Percentiles rank a stretch among this genome's conserved stretches.
Evolutionary conservation across 1,140 invertebrate species (phyloP).

Genomic region (Brachionus plicatilis): DNA sequence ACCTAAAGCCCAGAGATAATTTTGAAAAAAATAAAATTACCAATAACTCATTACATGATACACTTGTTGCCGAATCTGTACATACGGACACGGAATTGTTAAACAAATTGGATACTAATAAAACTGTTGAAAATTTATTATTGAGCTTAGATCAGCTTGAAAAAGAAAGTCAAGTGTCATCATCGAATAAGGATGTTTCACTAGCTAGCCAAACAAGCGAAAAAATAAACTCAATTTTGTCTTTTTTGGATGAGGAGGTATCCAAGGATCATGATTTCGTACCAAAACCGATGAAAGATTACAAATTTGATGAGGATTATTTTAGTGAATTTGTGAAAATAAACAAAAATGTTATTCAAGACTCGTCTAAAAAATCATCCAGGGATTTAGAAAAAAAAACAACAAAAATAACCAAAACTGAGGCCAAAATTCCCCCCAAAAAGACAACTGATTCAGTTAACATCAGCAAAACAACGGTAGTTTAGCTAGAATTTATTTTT

Average conservation of each 20-base stretch:
- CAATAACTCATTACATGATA: not conserved
- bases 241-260: constrained; percentile 10
- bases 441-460: not conserved
- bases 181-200: not conserved
- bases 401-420: not conserved
- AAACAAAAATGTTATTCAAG: not conserved
- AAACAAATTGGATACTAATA: not conserved
- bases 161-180: constrained; percentile 1
- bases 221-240: constrained; percentile 21
- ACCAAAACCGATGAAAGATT: constrained; percentile 8
- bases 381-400: not conserved
- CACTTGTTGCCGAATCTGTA: not conserved
- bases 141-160: constrained; percentile 6
- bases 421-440: not conserved
- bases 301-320: constrained; percentile 6
- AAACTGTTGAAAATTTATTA: constrained; percentile 15
- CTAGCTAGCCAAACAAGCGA: not conserved
- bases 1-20: not conserved
- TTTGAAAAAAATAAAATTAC: not conserved
- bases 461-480: not conserved
- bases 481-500: not conserved
- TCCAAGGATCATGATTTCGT: not conserved
- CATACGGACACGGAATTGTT: not conserved
- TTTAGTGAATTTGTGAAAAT: not conserved
- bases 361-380: not conserved